Evolutionary conservation across 1,140 invertebrate species (phyloP).

Genomic region (Heliconius himera): DNA sequence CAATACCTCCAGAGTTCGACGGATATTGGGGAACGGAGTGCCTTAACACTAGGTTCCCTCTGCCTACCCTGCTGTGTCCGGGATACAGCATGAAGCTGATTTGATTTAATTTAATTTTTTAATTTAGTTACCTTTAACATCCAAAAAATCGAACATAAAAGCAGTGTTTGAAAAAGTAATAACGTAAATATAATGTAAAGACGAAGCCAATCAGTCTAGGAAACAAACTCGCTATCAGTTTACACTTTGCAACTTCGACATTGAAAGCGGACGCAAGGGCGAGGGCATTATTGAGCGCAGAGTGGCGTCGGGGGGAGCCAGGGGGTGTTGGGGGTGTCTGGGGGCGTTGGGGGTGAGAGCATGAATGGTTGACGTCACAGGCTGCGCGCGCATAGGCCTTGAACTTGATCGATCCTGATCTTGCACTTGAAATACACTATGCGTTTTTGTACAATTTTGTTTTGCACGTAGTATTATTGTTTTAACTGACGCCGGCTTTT

Average conservation of each 20-base stretch:
- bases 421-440: slow-evolving; percentile 46
- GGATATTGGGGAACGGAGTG: no score
- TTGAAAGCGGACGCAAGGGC: slow-evolving; percentile 26
- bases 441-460: slow-evolving; percentile 16
- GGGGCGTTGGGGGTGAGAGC: slow-evolving; percentile 21
- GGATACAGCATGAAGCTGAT: no score
- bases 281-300: slow-evolving; percentile 25
- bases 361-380: slow-evolving; percentile 53
- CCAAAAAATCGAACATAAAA: no score
- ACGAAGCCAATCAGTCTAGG: background rate
- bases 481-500: background rate
- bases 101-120: no score
- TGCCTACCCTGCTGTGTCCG: no score
- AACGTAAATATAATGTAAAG: no score
- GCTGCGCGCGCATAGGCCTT: slow-evolving; percentile 55
- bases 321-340: slow-evolving; percentile 12
- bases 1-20: no score
- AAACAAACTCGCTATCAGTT: background rate
- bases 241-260: background rate
- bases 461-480: slow-evolving; percentile 28
- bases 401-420: slow-evolving; percentile 69
- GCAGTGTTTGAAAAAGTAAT: no score
- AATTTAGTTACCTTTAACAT: no score
- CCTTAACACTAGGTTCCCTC: no score
- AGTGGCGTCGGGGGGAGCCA: slow-evolving; percentile 29